phyloP scores from a whole-genome alignment of 2,888 invertebrate genomes.

The Spilosoma lubricipeda region DNA sequence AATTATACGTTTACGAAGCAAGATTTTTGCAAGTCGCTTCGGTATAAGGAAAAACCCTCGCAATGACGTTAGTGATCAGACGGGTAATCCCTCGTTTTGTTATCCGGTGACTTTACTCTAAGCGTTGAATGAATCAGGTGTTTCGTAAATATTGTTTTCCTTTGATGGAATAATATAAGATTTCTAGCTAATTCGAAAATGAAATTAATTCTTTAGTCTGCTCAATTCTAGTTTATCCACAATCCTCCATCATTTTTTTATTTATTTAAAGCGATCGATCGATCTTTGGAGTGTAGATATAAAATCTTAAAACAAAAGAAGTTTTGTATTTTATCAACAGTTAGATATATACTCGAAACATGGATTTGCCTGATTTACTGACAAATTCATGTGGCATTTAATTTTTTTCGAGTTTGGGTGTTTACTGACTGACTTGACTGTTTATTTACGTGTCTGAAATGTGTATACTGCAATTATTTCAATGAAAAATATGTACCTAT shows the following conservation, averaged over 20 bases:
- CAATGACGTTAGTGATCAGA: constrained; percentile 14
- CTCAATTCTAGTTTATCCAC: neutral
- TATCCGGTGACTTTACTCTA: constrained; percentile 3
- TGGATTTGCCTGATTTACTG: too few relatives aligned
- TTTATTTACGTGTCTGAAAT: too few relatives aligned
- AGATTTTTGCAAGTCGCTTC: neutral
- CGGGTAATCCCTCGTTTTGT: constrained; percentile 42
- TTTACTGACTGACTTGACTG: too few relatives aligned
- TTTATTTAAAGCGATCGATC: neutral
- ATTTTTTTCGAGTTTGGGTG: too few relatives aligned
- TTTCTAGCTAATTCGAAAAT: constrained; percentile 1
- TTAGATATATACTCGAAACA: neutral
- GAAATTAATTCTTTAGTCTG: neutral
- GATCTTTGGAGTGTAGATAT: neutral
- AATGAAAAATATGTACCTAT: too few relatives aligned
- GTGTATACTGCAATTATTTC: too few relatives aligned
- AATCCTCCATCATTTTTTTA: neutral
- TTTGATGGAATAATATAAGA: neutral
- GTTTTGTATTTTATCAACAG: neutral
- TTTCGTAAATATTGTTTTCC: constrained; percentile 11
- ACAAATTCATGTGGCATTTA: too few relatives aligned
- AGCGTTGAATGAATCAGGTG: constrained; percentile 34
- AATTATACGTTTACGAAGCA: neutral
- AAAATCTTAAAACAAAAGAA: neutral
- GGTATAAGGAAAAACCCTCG: constrained; percentile 28